Base-by-base conservation (phyloP, 2,113 vertebrate species). In the Laticauda colubrina region DNA sequence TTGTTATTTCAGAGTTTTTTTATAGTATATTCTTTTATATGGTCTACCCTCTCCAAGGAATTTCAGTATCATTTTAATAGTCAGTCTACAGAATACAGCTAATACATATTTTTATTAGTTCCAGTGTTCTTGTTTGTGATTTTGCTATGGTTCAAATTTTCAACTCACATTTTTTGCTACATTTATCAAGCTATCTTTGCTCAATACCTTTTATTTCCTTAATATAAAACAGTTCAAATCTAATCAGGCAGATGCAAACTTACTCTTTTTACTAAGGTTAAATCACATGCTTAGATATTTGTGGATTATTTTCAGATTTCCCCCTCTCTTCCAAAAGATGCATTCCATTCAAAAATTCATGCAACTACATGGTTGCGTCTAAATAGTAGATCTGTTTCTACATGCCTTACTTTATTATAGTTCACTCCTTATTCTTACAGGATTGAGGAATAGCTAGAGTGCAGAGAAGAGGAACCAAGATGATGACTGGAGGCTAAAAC, bases 101-200 rank as follows among this genome's bases (percentile, higher is more conserved):
- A 92, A 0, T 29, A 26, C 9, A 95, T 69, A 4, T 87, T 1
- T 94, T 94, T 23, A 93, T 43, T 51, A 90, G 1, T 43, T 94
- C 18, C 20, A 93, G 91, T 55, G 94, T 69, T 92, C 93, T 88
- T 57, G 54, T 45, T 43, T 92, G 7, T 89, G 48, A 59, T 51
- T 85, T 94, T 54, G 54, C 93, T 61, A 95, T 95, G 88, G 87
- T 94, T 94, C 8, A 39, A 94, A 59, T 0, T 56, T 11, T 59
- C 93, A 81, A 92, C 1, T 43, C 85, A 93, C 92, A 95, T 93
- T 95, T 96, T 94, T 94, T 93, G 23, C 43, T 90, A 0, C 94
- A 94, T 94, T 94, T 95, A 86, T 93, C 85, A 64, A 93, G 11
- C 2, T 91, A 69, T 88, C 69, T 95, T 3, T n/a, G 88, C 59